Base-by-base conservation (phyloP, 2,888 invertebrate genomes). In the Blastobasis adustella region DNA sequence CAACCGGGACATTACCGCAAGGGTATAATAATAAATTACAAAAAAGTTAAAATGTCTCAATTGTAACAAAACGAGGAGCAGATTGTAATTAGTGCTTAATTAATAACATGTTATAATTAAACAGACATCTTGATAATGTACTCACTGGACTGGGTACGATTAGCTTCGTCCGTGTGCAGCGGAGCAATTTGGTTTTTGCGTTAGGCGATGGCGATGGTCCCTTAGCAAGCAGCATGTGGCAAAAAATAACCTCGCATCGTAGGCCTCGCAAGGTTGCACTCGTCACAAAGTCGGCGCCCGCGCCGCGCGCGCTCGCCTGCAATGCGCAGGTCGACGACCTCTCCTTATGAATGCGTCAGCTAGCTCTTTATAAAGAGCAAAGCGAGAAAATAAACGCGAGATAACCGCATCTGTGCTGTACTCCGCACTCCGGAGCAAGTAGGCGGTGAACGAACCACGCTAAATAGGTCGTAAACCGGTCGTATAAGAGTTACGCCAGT, bases 311-410 rank as follows among this genome's bases (percentile, higher is more conserved):
- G 77, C 76, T 71, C 75, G 72, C 63, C 62, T 73, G 71, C 71
- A 73, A 71, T 74, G 76, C 67, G 59, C 62, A 63, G 85, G 72
- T 82, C 84, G 77, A 65, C 64, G 80, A 82, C 82, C 83, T 66
- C 67, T 67, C 64, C 61, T 69, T 69, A 71, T 67, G 67, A 76
- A 73, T 81, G 82, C 84, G 85, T 84, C 84, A 83, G 77, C 79
- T 77, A 79, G 77, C 79, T 76, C 77, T 80, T 78, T 79, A 81
- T 79, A 79, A 82, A 83, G 79, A 78, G 82, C 81, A 82, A 82
- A 79, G 71, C 74, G 81, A 85, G 82, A 85, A 83, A 84, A 85
- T 83, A 82, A 80, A 79, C 63, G 66, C 65, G 66, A 71, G 77
- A 83, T 85, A 85, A 81, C 75, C 71, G 76, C 84, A 79, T 82